Evolutionary conservation across 2,888 invertebrate species (phyloP).

Genomic region (Ochropacha duplaris): DNA sequence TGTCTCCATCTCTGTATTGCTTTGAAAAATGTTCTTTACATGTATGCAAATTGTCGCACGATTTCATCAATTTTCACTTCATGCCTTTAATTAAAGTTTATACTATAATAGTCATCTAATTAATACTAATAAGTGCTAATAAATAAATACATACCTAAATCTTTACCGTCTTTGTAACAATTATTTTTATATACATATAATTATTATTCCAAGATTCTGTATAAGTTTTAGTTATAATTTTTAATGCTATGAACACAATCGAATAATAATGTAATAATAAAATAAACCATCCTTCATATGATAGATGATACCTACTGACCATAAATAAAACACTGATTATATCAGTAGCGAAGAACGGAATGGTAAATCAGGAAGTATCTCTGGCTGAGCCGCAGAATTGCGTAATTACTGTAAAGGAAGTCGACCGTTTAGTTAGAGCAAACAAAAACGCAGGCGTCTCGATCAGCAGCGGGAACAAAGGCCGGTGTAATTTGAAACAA

Average conservation of each 20-base stretch:
- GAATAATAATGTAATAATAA: not conserved
- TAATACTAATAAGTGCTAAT: not conserved
- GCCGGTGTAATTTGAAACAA: conserved; percentile 82
- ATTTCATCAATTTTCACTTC: not conserved
- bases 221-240: no score
- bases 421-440: conserved; percentile 74
- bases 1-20: conserved; percentile 46
- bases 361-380: conserved; percentile 60
- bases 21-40: conserved; percentile 26
- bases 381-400: conserved; percentile 68
- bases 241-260: no score
- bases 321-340: not conserved
- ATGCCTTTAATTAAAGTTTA: no score
- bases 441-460: conserved; percentile 78
- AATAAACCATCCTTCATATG: not conserved
- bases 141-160: no score
- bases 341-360: conserved; percentile 16
- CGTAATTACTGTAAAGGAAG: conserved; percentile 81
- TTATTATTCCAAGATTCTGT: no score
- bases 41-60: not conserved
- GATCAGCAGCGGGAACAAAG: conserved; percentile 80
- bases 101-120: no score
- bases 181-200: no score
- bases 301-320: no score
- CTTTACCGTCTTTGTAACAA: no score